Evolutionary conservation across 1,140 invertebrate species (phyloP), one percentile per base, ranked within the genome.

Genomic region (Temnothorax longispinosus): DNA sequence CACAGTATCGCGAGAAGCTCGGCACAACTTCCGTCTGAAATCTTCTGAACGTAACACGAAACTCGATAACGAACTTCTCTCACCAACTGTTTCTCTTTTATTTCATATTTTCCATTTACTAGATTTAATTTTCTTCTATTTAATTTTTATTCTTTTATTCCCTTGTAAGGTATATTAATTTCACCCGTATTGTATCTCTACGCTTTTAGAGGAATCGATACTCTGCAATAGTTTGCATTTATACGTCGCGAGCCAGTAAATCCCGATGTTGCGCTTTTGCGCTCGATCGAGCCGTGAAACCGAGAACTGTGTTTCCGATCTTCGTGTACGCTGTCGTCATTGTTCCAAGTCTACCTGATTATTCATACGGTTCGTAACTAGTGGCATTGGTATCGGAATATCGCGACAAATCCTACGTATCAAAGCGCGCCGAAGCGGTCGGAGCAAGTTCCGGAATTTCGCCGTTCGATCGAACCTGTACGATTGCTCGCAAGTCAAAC

Each of bases 261-360:
- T 41, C 8, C 32, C 15, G 47, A 52, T 41, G 47, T 54, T 18
- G 35, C 32, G 60, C 21, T 41, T 41, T 27, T 13, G 32, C 15
- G 35, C 47, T 56, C 77, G 50, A 41, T 21, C 47, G 35, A 69
- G 21, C 27, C 44, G n/a, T 35, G 67, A 74, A 60, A 82, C 41
- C 54, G 38, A 47, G 54, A 82, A 54, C 47, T 82, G 27, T 60
- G 41, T 60, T 82, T 74, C 38, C 67, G 32, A 72, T 82, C 52
- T 60, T 82, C 67, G 11, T 7, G 54, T 60, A 58, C 13, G n/a
- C 38, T 67, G 27, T 80, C 54, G 78, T 72, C 54, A 74, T 82
- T 82, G 80, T 72, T 32, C 13, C 80, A 82, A 74, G 80, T 74
- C 54, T 18, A 44, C 67, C 62, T 71, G 80, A 82, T 82, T 82